Percentiles rank a stretch among this genome's conserved stretches.
phyloP scores from a whole-genome alignment of 2,113 vertebrate species.

The Etia nguti region DNA sequence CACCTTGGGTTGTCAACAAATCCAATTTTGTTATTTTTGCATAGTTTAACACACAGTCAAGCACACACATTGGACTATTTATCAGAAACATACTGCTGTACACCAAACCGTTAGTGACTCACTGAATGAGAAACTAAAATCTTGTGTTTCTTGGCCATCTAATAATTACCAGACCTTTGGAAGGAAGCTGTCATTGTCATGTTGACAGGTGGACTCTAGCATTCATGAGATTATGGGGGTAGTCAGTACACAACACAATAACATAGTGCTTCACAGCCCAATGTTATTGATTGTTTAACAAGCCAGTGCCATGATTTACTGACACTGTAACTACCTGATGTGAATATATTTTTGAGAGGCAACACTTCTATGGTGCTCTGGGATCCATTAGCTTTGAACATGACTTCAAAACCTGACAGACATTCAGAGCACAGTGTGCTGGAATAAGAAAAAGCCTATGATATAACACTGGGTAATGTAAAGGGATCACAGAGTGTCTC shows the following conservation, averaged over 20 bases:
- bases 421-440: neutral
- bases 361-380: neutral
- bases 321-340: neutral
- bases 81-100: neutral
- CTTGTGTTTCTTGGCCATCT: fast-evolving
- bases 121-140: neutral
- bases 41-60: neutral
- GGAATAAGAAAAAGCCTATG: neutral
- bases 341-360: neutral
- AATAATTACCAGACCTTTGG: neutral
- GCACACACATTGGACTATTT: neutral
- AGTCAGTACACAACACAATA: neutral
- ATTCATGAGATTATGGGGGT: neutral
- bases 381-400: conserved; percentile 23
- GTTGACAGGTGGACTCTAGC: neutral
- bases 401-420: conserved; percentile 30
- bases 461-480: neutral
- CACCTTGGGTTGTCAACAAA: neutral
- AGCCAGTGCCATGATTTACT: neutral
- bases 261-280: neutral
- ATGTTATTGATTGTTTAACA: neutral
- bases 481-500: neutral
- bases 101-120: neutral
- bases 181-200: neutral
- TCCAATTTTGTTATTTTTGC: neutral